Conservation (phyloP, 1,140 invertebrate species). For the Tetranychus cinnabarinus region DNA sequence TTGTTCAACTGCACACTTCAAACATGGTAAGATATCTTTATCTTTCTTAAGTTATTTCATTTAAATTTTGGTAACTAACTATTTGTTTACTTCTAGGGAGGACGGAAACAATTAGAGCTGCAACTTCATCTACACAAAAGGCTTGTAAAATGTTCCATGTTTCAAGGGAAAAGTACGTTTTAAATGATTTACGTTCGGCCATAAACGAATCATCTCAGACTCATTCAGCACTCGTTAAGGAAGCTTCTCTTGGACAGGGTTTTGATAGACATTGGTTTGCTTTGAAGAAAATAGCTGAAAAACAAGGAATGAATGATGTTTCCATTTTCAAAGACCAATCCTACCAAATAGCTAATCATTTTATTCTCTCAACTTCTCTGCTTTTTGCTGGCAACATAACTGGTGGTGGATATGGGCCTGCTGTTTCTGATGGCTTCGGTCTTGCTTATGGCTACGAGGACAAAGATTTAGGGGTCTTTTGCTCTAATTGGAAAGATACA, state of each 20-base stretch:
- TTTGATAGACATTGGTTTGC: conserved; percentile 89
- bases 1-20: conserved; percentile 86
- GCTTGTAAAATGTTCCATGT: conserved; percentile 12
- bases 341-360: conserved; percentile 60
- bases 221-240: conserved; percentile 60
- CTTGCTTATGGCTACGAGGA: conserved; percentile 56
- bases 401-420: conserved; percentile 80
- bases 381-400: conserved; percentile 57
- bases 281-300: conserved; percentile 39
- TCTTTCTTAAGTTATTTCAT: no score
- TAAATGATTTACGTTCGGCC: conserved; percentile 37
- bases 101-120: conserved; percentile 80
- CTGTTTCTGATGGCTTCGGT: conserved; percentile 67
- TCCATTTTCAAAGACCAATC: conserved; percentile 51
- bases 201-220: conserved; percentile 55
- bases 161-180: conserved; percentile 2
- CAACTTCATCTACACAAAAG: conserved; percentile 44
- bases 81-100: conserved; percentile 19
- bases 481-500: background rate
- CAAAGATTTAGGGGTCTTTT: conserved; percentile 35
- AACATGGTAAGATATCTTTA: conserved; percentile 37
- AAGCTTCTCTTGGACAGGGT: conserved; percentile 93
- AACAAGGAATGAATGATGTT: conserved; percentile 27
- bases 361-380: conserved; percentile 85
- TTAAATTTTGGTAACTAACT: no score